phyloP scores from a whole-genome alignment of 2,888 invertebrate genomes.

The Morinoia aosen region DNA sequence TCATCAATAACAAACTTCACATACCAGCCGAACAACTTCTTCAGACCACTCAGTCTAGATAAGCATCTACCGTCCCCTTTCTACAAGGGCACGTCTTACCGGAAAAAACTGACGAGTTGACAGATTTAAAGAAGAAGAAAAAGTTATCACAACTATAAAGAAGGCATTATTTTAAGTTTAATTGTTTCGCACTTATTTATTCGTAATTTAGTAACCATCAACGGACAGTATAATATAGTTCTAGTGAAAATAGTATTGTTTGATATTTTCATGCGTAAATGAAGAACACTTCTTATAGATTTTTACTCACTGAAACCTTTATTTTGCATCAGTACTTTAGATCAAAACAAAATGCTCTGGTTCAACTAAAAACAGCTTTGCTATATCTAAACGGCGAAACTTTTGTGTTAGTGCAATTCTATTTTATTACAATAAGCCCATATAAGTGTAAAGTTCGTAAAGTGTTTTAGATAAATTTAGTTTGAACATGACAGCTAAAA shows the following conservation, averaged over 20 bases:
- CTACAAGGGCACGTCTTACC: neutral
- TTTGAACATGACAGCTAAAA: neutral
- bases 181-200: neutral
- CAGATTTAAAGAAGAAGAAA: neutral
- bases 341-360: neutral
- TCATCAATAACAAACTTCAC: constrained; percentile 40
- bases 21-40: neutral
- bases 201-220: neutral
- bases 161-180: constrained; percentile 3
- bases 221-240: neutral
- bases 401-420: neutral
- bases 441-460: neutral
- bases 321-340: neutral
- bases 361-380: neutral
- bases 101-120: neutral
- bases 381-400: neutral
- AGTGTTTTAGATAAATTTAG: neutral
- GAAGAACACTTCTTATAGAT: neutral
- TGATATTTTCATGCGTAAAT: neutral
- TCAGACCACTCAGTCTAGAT: neutral
- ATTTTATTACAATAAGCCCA: neutral
- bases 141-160: neutral
- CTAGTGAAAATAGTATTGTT: neutral
- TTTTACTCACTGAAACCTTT: neutral
- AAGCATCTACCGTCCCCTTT: neutral